These are phyloP conservation scores for Abramis brama DNA, from an alignment of 2,113 vertebrate species.

Conservation along the genomic window DNA sequence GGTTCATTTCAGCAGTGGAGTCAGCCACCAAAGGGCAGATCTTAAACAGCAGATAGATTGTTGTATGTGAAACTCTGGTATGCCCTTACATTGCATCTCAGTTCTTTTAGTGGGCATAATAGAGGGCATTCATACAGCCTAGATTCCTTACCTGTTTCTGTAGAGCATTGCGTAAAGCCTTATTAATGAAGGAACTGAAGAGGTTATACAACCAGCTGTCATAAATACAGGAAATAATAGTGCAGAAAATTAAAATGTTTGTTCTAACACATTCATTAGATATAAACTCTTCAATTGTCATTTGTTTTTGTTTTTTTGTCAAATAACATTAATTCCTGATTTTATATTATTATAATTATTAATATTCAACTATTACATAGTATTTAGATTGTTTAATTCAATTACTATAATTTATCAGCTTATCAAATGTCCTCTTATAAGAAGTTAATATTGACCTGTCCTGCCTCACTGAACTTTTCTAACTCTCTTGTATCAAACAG, in stretches of 20 bases:
- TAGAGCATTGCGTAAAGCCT: slow-evolving; percentile 61
- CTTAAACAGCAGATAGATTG: slow-evolving; percentile 62
- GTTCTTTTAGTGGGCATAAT: neutral
- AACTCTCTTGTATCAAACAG: no score
- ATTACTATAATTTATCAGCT: neutral
- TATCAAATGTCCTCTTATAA: neutral
- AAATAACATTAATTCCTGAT: neutral
- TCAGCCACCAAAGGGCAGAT: slow-evolving; percentile 72
- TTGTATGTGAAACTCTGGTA: neutral
- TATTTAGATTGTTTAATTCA: no score
- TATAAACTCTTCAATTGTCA: neutral
- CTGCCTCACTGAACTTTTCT: neutral
- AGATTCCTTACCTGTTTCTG: slow-evolving; percentile 70
- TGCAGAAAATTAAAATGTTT: neutral
- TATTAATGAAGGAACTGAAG: slow-evolving; percentile 64
- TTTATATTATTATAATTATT: no score
- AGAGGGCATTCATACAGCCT: neutral
- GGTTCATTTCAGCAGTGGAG: slow-evolving; percentile 68
- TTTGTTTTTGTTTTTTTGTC: neutral
- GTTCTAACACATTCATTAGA: neutral
- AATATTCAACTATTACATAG: no score
- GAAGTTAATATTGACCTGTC: neutral
- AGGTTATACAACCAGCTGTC: slow-evolving; percentile 80
- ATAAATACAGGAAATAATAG: slow-evolving; percentile 36
- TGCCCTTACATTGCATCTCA: neutral